Conservation (phyloP, 2,888 invertebrate genomes). For the Mesochorus sp. region DNA sequence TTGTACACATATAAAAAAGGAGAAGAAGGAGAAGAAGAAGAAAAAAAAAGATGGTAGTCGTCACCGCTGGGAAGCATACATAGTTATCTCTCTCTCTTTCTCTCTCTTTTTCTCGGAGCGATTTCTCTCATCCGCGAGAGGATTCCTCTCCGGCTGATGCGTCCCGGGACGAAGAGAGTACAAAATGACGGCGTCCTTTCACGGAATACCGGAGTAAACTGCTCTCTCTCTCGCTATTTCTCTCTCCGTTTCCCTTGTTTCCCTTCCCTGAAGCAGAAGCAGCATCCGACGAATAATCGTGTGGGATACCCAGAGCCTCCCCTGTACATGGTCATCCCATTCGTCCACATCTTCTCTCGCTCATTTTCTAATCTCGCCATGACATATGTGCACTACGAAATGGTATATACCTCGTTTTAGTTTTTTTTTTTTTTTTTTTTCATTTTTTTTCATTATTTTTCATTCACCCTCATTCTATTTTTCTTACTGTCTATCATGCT, state of each 20-base stretch:
- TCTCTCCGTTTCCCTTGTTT: constrained; percentile 20
- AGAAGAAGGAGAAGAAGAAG: neutral
- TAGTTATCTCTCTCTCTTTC: constrained; percentile 41
- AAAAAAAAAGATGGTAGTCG: constrained; percentile 27
- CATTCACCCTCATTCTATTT: too few relatives aligned
- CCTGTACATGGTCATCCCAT: constrained; percentile 20
- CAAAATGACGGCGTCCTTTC: constrained; percentile 67
- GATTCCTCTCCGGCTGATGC: constrained; percentile 41
- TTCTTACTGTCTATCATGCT: too few relatives aligned
- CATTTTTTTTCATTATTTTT: too few relatives aligned
- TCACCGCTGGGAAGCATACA: constrained; percentile 46
- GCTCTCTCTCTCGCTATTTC: constrained; percentile 17
- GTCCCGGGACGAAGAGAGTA: constrained; percentile 40
- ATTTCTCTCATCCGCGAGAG: constrained; percentile 33
- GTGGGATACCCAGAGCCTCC: neutral
- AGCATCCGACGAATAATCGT: constrained; percentile 23
- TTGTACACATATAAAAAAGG: constrained; percentile 10
- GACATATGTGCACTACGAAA: constrained; percentile 11
- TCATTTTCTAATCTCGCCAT: constrained; percentile 37
- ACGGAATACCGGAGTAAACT: constrained; percentile 68
- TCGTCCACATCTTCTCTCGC: neutral
- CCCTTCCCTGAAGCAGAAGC: neutral
- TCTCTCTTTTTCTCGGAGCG: constrained; percentile 26
- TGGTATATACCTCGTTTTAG: too few relatives aligned
- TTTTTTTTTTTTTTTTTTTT: too few relatives aligned